These are phyloP conservation scores for Enchytraeus crypticus DNA, from an alignment of 2,888 invertebrate genomes.

Conservation along the genomic window DNA sequence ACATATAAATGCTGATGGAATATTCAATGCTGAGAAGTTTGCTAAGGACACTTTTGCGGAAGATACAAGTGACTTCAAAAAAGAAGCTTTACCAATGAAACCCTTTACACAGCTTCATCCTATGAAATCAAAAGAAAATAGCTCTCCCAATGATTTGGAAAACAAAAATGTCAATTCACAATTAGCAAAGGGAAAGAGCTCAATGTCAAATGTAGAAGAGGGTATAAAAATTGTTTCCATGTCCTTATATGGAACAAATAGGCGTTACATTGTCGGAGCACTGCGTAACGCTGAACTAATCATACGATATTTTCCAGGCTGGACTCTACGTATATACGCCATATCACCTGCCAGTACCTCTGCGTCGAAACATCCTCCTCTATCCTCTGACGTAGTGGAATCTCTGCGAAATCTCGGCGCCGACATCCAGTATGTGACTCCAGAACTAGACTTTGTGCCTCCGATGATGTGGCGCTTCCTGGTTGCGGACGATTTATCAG, in stretches of 20 bases:
- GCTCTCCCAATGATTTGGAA: no score
- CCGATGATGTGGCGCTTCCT: slow-evolving; percentile 32
- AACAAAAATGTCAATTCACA: no score
- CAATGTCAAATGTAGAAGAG: no score
- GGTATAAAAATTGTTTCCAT: slow-evolving; percentile 17
- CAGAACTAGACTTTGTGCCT: slow-evolving; percentile 19
- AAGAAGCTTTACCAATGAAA: no score
- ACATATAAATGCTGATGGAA: no score
- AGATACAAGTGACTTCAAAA: no score
- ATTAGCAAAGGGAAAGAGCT: no score
- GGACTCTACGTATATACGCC: slow-evolving; percentile 26
- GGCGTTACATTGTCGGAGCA: slow-evolving; percentile 22
- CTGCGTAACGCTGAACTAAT: slow-evolving; percentile 24
- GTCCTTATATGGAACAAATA: slow-evolving; percentile 19
- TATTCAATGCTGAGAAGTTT: no score
- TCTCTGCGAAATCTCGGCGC: slow-evolving; percentile 16
- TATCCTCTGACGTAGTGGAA: slow-evolving; percentile 9
- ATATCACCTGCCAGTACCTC: slow-evolving; percentile 17
- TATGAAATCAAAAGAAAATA: no score
- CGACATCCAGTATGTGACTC: slow-evolving; percentile 21
- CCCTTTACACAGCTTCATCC: no score
- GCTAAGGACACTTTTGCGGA: no score
- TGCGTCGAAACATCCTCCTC: not conserved
- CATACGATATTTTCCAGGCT: slow-evolving; percentile 24
- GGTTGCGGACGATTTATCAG: slow-evolving; percentile 26